These are phyloP conservation scores for Drosophila subquinaria DNA, from an alignment of 2,888 invertebrate species.

Conservation along the genomic window DNA sequence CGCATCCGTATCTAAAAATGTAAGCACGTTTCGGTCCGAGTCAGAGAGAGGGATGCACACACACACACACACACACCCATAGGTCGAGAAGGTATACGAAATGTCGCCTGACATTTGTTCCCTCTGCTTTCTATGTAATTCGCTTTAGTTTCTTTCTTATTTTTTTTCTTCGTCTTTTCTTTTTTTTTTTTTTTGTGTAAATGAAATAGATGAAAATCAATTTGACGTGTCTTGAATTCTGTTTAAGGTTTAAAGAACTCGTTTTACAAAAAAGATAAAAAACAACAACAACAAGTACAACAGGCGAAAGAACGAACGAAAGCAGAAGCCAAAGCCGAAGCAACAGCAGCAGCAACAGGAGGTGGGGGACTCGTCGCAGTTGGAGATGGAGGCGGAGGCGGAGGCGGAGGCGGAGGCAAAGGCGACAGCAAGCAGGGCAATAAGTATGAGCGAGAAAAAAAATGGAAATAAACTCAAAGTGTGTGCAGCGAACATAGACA, in stretches of 20 bases:
- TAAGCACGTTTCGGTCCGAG: constrained; percentile 45
- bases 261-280: constrained; percentile 57
- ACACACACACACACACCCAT: constrained; percentile 3
- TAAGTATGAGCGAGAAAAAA: constrained; percentile 20
- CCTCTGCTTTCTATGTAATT: constrained; percentile 66
- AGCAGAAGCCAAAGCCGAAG: background rate
- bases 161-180: constrained; percentile 22
- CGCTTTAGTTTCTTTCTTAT: constrained; percentile 58
- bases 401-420: background rate
- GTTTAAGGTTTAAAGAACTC: constrained; percentile 79
- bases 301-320: constrained; percentile 26
- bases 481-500: constrained; percentile 4
- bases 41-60: constrained; percentile 37
- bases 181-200: constrained; percentile 53
- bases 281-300: constrained; percentile 34
- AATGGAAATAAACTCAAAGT: constrained; percentile 62
- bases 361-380: background rate
- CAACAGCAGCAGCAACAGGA: background rate
- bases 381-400: too few relatives aligned
- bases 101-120: constrained; percentile 65
- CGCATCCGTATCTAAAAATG: constrained; percentile 43
- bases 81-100: constrained; percentile 39
- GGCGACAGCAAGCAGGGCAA: constrained; percentile 28
- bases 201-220: constrained; percentile 80
- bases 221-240: constrained; percentile 79